Conservation (phyloP, 23 tunicate species). For the Trididemnum clinides region DNA sequence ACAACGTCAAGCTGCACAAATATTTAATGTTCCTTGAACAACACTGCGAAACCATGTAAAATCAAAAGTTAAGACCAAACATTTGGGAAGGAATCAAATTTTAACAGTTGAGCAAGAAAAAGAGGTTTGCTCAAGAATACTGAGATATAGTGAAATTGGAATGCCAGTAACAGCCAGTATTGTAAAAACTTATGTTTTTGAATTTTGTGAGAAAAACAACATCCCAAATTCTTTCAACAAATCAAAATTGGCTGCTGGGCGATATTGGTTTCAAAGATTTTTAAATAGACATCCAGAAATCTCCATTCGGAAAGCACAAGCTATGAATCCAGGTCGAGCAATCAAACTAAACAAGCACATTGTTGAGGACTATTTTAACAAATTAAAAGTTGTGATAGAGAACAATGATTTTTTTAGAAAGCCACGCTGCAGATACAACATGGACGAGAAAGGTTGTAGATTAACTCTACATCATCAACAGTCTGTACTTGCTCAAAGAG, state of each 20-base stretch:
- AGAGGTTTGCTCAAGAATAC: background rate
- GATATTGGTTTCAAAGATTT: constrained; percentile 2
- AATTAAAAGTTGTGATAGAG: constrained; percentile 10
- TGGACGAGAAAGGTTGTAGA: constrained; percentile 35
- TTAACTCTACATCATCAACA: constrained; percentile 33
- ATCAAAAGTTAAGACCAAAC: background rate
- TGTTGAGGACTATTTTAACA: constrained; percentile 25
- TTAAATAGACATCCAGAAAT: constrained; percentile 8
- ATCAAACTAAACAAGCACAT: constrained; percentile 27
- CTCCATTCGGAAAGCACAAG: constrained; percentile 18
- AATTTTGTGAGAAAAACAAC: constrained; percentile 23
- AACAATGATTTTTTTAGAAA: constrained; percentile 3
- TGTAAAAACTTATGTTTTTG: constrained; percentile 29
- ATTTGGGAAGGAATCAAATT: constrained; percentile 30
- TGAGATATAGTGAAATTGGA: constrained; percentile 15
- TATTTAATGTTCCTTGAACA: constrained; percentile 14
- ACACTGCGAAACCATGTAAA: constrained; percentile 34
- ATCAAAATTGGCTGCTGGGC: constrained; percentile 22
- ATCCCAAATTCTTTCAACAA: constrained; percentile 20
- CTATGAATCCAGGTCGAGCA: constrained; percentile 34
- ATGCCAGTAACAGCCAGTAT: constrained; percentile 15
- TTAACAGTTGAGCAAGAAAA: constrained; percentile 21
- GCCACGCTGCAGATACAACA: constrained; percentile 9
- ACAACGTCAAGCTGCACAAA: constrained; percentile 6
- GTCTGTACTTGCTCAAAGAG: constrained; percentile 18